A percentile compares a stretch with the other conserved stretches of the same genome.
Evolutionary conservation across 2,113 vertebrate genomes (phyloP).

Genomic region (Pelodiscus sinensis): DNA sequence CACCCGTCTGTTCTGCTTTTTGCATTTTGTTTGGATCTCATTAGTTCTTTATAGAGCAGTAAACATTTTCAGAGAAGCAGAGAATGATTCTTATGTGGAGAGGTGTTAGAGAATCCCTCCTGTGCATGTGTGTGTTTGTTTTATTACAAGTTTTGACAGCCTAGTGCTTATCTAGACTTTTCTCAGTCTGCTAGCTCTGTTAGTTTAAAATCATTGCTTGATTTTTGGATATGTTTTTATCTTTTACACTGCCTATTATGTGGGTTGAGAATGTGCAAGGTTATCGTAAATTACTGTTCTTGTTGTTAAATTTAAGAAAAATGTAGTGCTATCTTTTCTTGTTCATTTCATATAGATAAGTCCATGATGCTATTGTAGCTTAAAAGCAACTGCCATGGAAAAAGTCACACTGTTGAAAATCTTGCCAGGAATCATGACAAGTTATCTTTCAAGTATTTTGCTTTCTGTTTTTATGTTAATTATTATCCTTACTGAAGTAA

Average conservation of each 20-base stretch:
- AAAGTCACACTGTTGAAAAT: slow-evolving; percentile 3
- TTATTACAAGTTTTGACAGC: background rate
- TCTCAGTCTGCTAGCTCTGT: background rate
- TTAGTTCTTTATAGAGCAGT: slow-evolving; percentile 48
- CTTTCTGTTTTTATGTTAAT: background rate
- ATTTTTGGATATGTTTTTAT: background rate
- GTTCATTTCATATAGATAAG: background rate
- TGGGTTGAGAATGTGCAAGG: background rate
- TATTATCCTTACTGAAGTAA: background rate
- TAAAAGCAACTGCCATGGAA: background rate
- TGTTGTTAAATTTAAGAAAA: background rate
- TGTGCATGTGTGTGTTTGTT: slow-evolving; percentile 27
- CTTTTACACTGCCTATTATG: slow-evolving; percentile 4
- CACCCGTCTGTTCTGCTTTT: slow-evolving; percentile 28
- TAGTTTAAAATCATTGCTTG: background rate
- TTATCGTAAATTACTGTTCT: background rate
- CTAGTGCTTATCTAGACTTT: slow-evolving; percentile 12
- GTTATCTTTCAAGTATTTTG: background rate
- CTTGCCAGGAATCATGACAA: background rate
- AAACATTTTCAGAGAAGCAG: slow-evolving; percentile 31
- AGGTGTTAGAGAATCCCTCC: slow-evolving; percentile 38
- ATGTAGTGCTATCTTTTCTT: background rate
- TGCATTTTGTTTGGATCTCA: slow-evolving; percentile 19
- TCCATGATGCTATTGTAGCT: background rate
- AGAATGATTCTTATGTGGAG: background rate